phyloP scores from a whole-genome alignment of 2,888 invertebrate species.

The Chirona hameri region DNA sequence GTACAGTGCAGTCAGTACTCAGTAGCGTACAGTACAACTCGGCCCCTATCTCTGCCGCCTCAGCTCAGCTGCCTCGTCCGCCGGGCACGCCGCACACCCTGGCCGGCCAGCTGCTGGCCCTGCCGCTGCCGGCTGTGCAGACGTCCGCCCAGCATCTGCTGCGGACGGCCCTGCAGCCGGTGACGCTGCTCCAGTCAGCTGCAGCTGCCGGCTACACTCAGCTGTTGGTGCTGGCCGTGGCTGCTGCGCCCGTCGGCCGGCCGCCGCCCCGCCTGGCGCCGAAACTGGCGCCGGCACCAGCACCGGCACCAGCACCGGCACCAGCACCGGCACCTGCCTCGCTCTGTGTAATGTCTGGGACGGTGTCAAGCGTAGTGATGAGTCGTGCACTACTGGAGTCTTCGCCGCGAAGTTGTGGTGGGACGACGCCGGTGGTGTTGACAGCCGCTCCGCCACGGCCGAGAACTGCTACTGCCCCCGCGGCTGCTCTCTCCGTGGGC shows the following conservation, averaged over 20 bases:
- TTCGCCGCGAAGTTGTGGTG: no score
- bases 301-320: not conserved
- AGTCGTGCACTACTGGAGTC: no score
- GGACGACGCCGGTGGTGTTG: no score
- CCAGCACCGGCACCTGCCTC: not conserved
- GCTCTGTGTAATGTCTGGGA: not conserved
- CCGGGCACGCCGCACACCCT: not conserved
- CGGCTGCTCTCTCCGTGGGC: not conserved
- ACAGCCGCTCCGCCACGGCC: not conserved
- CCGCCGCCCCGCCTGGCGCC: not conserved
- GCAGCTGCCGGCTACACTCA: not conserved
- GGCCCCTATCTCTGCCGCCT: not conserved
- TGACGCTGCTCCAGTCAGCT: not conserved
- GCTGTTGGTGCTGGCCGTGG: slow-evolving; percentile 3
- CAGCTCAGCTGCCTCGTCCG: not conserved
- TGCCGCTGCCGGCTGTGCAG: not conserved
- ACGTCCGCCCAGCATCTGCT: not conserved
- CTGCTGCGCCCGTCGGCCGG: not conserved
- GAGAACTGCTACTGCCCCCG: not conserved
- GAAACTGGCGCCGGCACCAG: not conserved
- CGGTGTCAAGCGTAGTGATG: not conserved
- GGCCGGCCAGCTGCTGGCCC: not conserved
- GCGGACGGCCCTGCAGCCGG: not conserved
- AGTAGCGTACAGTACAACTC: no score
- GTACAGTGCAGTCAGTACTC: no score